Conservation (phyloP, 2,113 vertebrate genomes). For the Ammodytes marinus region DNA sequence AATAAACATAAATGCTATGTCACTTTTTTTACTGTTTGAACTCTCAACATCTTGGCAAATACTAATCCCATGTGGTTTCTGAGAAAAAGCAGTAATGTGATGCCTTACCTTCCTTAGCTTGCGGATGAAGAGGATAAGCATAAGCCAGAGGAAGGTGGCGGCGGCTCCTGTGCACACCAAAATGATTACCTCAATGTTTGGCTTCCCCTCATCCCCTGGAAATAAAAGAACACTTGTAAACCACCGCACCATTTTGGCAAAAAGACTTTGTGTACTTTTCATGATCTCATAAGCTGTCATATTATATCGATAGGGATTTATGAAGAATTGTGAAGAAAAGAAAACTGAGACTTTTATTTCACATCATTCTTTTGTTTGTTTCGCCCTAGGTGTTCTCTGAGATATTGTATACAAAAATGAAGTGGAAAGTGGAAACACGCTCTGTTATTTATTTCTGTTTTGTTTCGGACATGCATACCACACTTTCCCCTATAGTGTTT, state of each 20-base stretch:
- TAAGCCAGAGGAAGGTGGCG: conserved; percentile 95
- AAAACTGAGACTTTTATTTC: conserved; percentile 14
- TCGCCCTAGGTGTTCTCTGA: conserved; percentile 29
- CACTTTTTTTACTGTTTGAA: conserved; percentile 5
- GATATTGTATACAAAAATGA: conserved; percentile 44
- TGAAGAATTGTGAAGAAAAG: conserved; percentile 31
- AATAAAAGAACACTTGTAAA: conserved; percentile 46
- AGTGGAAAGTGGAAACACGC: conserved; percentile 56
- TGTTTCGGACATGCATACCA: conserved; percentile 53
- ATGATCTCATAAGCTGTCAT: conserved; percentile 21
- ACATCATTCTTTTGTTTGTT: conserved; percentile 35
- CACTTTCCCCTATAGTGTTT: conserved; percentile 35
- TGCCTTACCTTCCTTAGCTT: conserved; percentile 91
- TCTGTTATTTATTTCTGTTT: conserved; percentile 52
- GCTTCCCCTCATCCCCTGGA: conserved; percentile 91
- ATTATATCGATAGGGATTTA: conserved; percentile 9
- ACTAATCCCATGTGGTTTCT: conserved; percentile 1
- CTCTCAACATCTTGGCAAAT: background rate
- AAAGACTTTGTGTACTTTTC: conserved; percentile 15
- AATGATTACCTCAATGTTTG: conserved; percentile 93
- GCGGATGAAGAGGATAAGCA: conserved; percentile 93
- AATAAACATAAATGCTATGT: conserved; percentile 2
- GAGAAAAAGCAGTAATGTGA: background rate
- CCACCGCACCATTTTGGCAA: background rate
- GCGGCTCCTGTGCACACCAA: conserved; percentile 92